Conservation (phyloP, 2,888 invertebrate genomes). For the Monochamus alternatus region DNA sequence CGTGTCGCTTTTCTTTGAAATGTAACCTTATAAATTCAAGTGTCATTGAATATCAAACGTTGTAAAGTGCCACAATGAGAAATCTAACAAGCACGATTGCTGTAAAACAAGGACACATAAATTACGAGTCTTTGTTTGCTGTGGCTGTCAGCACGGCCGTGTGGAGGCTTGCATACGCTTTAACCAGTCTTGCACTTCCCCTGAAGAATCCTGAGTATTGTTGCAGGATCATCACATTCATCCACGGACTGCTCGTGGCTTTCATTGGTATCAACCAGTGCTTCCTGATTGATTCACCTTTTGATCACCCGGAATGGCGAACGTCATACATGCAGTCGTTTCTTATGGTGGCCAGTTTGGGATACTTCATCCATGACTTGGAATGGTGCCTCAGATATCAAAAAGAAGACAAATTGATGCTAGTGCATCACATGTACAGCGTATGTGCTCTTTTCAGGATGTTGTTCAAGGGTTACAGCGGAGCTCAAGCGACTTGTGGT, state of each 20-base stretch:
- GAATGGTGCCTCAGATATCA: constrained; percentile 69
- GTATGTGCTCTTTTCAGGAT: constrained; percentile 73
- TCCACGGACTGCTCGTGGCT: constrained; percentile 63
- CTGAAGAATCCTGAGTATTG: constrained; percentile 61
- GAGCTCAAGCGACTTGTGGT: constrained; percentile 74
- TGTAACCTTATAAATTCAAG: constrained; percentile 33
- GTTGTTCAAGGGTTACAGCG: constrained; percentile 71
- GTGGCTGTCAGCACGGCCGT: constrained; percentile 49
- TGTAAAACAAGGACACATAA: constrained; percentile 48
- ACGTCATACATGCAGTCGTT: constrained; percentile 61
- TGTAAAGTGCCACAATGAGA: neutral
- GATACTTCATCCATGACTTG: constrained; percentile 78
- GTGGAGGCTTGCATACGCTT: constrained; percentile 60
- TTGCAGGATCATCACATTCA: constrained; percentile 59
- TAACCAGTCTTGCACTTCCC: constrained; percentile 46
- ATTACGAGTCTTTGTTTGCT: constrained; percentile 52
- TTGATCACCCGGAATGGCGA: constrained; percentile 61
- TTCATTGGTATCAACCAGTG: constrained; percentile 65
- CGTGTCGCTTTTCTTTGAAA: neutral
- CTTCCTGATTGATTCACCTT: constrained; percentile 63
- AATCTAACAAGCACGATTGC: neutral
- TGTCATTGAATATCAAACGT: neutral
- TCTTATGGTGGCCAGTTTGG: constrained; percentile 75
- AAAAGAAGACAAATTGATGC: constrained; percentile 68
- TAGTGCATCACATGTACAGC: constrained; percentile 74